Evolutionary conservation across 1,140 invertebrate species (phyloP), one percentile per base, ranked within the genome.

Genomic region (Ditylenchus dipsaci): DNA sequence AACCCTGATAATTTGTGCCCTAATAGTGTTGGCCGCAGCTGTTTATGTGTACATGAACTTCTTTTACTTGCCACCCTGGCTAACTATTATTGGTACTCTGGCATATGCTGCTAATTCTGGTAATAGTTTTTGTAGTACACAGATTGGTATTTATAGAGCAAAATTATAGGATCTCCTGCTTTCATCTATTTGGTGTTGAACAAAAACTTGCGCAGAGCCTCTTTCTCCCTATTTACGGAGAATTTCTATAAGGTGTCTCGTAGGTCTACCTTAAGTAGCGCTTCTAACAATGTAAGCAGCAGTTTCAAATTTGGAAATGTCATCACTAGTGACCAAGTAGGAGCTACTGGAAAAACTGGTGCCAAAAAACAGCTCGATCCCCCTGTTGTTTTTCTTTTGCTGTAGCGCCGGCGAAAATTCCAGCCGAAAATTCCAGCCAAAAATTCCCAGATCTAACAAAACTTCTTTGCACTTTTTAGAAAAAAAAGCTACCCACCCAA

Each of bases 101-200:
- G 81, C 67, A 89, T 75, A 61, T 43, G 29, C 59, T 7, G 29
- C 38, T 29, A 61, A 61, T 43, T 33, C 59, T 19, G 59, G 59
- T 61, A 26, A 53, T 7, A 19, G n/a, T 7, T 53, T 21, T 19
- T 8, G 15, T 53, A 7, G 3, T 53, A 13, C 43, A 45, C 43
- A 53, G 23, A 3, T 53, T 26, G 3, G 3, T 53, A 8, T 17
- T 53, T 53, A 3, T 53, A 53, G 3, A 7, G 49, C 49, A 21
- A 53, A 53, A 21, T 53, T 53, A 7, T 15, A 53, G 49, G 3
- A 3, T 21, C n/a, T 26, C 49, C 49, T 19, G 49, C 49, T 53
- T 53, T 53, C 23, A 53, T 53, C 23, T 53, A 53, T 26, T 26
- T 53, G n/a, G 8, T 53, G 1, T 53, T 53, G 49, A 53, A 53